Base-by-base conservation (phyloP, 35 echinoderm and acorn worm genomes). In the Acanthaster planci region DNA sequence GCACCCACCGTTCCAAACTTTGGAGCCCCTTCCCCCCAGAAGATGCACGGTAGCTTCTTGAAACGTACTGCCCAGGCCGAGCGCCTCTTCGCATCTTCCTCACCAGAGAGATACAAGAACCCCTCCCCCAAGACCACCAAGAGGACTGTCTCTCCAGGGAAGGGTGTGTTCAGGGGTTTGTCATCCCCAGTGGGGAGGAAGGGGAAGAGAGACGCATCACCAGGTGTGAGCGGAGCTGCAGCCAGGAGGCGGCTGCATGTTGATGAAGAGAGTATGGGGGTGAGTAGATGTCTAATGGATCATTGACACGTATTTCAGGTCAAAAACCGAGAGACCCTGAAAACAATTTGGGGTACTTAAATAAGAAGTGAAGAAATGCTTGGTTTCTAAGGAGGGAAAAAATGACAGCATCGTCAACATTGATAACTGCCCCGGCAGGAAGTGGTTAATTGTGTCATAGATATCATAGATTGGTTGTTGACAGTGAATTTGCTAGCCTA, bases 31-130 rank as follows among this genome's bases (percentile, higher is more conserved):
- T 94, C 92, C 35, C 96, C 96, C 0, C 60, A 90, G n/a, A 99
- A 89, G 79, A 86, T 94, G 78, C 92, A 99, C 58, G 96, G 92
- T 15, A 99, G 96, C 58, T 99, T 99, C 79, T 68, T 99, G 40
- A 64, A 83, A 35, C 87, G 90, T 12, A 50, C 87, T 19, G 86
- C 55, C 7, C 87, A 91, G 38, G 92, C 86, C 36, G 87, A 87
- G 54, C 83, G 90, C 38, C 90, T 97, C 37, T 55, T 97, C 14
- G 80, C 29, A 26, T 77, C 89, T 7, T 89, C 96, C 8, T 99
- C 96, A 7, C 96, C 96, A 0, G 80, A 83, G 30, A 94, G 84
- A 55, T 23, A 58, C 16, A 38, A 47, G 39, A 47, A 38, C 15
- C 19, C 40, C 0, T 32, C 40, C 12, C 38, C 81, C 18, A 51